A percentile compares a stretch with the other conserved stretches of the same genome.
Conservation (phyloP, 2,888 invertebrate genomes). For the Campaea margaritaria region DNA sequence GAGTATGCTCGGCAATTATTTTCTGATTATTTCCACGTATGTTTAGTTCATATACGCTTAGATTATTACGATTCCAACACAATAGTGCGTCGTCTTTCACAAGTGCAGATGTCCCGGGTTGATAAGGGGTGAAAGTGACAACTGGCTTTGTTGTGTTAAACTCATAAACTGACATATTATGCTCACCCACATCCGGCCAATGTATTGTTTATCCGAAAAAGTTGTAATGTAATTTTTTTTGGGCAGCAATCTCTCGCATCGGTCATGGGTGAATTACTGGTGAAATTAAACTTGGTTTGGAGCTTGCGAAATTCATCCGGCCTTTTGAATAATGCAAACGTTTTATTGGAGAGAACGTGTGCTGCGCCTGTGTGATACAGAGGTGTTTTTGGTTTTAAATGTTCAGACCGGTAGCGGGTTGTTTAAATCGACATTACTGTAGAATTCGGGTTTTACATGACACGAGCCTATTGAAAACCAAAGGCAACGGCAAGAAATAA, state of each 20-base stretch:
- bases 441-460: neutral
- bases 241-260: slow-evolving; percentile 57
- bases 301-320: slow-evolving; percentile 70
- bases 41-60: too few relatives aligned
- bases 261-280: slow-evolving; percentile 68
- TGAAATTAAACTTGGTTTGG: slow-evolving; percentile 72
- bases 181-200: slow-evolving; percentile 26
- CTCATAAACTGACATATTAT: slow-evolving; percentile 24
- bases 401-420: neutral
- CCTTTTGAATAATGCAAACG: slow-evolving; percentile 80
- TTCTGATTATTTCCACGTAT: too few relatives aligned
- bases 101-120: slow-evolving; percentile 14
- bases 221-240: slow-evolving; percentile 61
- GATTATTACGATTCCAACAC: neutral
- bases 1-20: too few relatives aligned
- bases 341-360: slow-evolving; percentile 69
- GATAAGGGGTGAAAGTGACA: slow-evolving; percentile 29
- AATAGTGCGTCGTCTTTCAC: slow-evolving; percentile 11
- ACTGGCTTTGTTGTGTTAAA: slow-evolving; percentile 22
- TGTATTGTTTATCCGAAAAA: slow-evolving; percentile 50
- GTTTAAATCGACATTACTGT: neutral
- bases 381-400: slow-evolving; percentile 1
- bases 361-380: slow-evolving; percentile 24
- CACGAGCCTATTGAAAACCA: too few relatives aligned
- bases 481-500: too few relatives aligned